Evolutionary conservation across 2,888 invertebrate species (phyloP).

Genomic region (Rhynchonema sp.): DNA sequence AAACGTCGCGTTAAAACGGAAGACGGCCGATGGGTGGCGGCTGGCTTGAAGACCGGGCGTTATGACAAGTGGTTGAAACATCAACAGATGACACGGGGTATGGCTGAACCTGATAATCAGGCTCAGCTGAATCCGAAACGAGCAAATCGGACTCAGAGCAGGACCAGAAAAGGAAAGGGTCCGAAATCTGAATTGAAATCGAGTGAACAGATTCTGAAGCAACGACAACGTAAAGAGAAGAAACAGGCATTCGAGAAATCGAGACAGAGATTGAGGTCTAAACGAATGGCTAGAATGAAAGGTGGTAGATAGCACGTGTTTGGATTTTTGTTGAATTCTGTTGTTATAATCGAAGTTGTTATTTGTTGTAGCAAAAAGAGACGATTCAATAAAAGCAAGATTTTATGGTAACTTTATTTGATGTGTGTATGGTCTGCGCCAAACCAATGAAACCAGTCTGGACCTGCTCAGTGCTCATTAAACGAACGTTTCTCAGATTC

Average conservation of each 20-base stretch:
- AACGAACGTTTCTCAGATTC: no score
- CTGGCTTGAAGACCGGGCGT: slow-evolving; percentile 62
- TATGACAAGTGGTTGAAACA: slow-evolving; percentile 31
- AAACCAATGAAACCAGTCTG: no score
- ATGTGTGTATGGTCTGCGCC: no score
- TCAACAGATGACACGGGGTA: neutral
- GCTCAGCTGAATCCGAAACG: neutral
- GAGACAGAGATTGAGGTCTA: no score
- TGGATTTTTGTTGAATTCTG: no score
- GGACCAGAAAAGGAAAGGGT: neutral
- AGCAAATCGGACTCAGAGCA: neutral
- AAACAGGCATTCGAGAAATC: slow-evolving; percentile 24
- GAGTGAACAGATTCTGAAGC: slow-evolving; percentile 25
- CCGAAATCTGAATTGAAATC: slow-evolving; percentile 8
- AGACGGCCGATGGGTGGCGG: slow-evolving; percentile 49
- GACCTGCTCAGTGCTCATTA: no score
- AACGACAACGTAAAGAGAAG: slow-evolving; percentile 22
- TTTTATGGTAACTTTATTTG: no score
- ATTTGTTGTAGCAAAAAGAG: no score
- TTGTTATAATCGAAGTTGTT: no score
- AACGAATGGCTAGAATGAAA: no score
- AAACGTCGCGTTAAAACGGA: slow-evolving; percentile 25
- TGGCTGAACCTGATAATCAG: neutral
- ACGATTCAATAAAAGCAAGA: no score
- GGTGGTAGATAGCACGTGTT: no score